These are phyloP conservation scores for Coenobita brevimanus DNA, from an alignment of 1,140 invertebrate genomes.

Conservation along the genomic window DNA sequence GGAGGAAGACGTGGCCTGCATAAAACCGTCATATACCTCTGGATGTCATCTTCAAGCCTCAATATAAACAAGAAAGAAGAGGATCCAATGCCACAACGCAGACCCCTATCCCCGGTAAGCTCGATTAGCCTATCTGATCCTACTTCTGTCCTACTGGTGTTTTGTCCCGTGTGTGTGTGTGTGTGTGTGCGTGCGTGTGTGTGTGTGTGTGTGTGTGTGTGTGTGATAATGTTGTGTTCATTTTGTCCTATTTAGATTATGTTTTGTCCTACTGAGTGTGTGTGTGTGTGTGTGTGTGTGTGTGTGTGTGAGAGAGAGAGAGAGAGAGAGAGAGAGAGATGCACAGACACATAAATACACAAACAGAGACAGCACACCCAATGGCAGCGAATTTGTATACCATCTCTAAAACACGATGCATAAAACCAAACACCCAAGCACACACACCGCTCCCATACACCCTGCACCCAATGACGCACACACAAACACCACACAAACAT, in stretches of 20 bases:
- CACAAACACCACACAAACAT: too few species aligned
- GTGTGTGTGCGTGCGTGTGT: too few species aligned
- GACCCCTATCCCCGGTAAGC: background rate
- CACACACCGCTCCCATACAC: background rate
- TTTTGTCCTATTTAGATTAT: too few species aligned
- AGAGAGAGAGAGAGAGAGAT: too few species aligned
- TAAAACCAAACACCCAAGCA: background rate
- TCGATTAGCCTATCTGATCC: too few species aligned
- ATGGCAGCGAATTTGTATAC: background rate
- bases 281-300: constrained; percentile 5
- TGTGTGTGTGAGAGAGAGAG: background rate
- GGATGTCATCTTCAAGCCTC: constrained; percentile 49
- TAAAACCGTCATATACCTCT: constrained; percentile 44
- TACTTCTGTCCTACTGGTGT: too few species aligned
- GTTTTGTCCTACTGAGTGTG: too few species aligned
- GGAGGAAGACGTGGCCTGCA: background rate
- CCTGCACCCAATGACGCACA: too few species aligned
- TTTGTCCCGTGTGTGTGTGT: too few species aligned
- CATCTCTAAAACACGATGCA: background rate
- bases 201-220: too few species aligned
- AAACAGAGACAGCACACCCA: background rate
- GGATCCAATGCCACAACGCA: background rate
- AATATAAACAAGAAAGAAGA: background rate
- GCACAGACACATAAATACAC: background rate
- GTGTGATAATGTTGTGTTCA: too few species aligned